Evolutionary conservation across 1,140 invertebrate genomes (phyloP).

Genomic region (Pachyrhynchus sulphureomaculatus): DNA sequence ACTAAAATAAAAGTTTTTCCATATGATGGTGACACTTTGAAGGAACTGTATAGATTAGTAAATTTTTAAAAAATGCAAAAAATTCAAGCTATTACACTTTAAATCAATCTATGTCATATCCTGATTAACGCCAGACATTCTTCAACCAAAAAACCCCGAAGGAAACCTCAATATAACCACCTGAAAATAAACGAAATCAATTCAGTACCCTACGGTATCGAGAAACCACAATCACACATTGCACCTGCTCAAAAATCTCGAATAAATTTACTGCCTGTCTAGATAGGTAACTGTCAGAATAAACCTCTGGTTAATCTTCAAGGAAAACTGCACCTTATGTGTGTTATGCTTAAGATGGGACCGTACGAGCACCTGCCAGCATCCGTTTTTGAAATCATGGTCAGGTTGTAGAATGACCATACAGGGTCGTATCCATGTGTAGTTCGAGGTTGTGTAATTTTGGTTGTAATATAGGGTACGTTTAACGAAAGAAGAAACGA

Average conservation of each 20-base stretch:
- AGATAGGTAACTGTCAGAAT: slow-evolving; percentile 5
- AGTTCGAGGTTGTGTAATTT: no score
- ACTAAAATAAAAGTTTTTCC: no score
- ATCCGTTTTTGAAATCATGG: slow-evolving; percentile 11
- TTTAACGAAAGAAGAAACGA: no score
- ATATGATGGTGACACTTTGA: no score
- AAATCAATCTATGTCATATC: no score
- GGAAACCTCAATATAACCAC: slow-evolving; percentile 3
- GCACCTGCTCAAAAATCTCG: slow-evolving; percentile 17
- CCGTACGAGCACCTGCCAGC: slow-evolving; percentile 10
- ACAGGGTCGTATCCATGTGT: no score
- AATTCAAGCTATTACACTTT: no score
- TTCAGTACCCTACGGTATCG: slow-evolving; percentile 4
- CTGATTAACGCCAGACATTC: no score
- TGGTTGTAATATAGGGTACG: no score
- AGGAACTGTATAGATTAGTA: no score
- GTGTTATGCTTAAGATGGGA: not conserved
- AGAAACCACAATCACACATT: slow-evolving; percentile 18
- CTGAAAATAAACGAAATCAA: slow-evolving; percentile 3
- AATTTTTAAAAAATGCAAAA: no score
- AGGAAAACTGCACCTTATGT: not conserved
- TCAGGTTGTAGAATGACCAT: not conserved
- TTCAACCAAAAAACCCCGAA: not conserved
- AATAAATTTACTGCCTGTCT: slow-evolving; percentile 12
- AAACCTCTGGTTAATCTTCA: not conserved